Conservation (phyloP, 2,888 invertebrate species). For the Polyommatus iphigenia region DNA sequence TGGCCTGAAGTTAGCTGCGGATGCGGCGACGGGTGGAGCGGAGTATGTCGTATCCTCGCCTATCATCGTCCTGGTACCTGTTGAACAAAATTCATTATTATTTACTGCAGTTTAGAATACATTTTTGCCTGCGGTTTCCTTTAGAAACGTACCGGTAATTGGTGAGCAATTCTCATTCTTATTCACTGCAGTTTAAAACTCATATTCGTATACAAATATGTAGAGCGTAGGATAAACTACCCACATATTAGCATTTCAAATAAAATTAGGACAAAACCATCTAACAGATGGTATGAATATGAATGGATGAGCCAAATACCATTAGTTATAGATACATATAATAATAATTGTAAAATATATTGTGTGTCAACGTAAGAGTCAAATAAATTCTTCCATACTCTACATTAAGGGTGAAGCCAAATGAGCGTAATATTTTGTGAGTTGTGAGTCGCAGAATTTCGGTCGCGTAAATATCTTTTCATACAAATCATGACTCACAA, state of each 20-base stretch:
- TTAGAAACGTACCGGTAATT: background rate
- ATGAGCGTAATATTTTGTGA: no score
- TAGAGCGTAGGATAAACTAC: background rate
- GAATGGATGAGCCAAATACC: background rate
- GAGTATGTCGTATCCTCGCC: constrained; percentile 55
- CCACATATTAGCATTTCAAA: background rate
- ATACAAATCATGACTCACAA: no score
- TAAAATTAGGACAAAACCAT: background rate
- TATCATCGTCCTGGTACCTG: constrained; percentile 43
- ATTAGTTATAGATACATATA: no score
- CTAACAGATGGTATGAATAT: background rate
- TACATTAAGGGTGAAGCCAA: no score
- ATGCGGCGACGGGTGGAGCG: constrained; percentile 48
- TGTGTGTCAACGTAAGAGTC: background rate
- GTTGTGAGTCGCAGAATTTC: no score
- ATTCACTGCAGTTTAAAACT: background rate
- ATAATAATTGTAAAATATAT: background rate
- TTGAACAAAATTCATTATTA: constrained; percentile 34
- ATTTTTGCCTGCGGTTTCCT: background rate
- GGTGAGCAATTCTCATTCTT: background rate
- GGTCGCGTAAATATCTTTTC: no score
- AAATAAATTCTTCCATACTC: background rate
- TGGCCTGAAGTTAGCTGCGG: constrained; percentile 46
- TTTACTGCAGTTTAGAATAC: background rate
- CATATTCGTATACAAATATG: no score